A percentile compares a stretch with the other conserved stretches of the same genome.
Conservation (phyloP, 2,113 vertebrate genomes). For the Platichthys stellatus region DNA sequence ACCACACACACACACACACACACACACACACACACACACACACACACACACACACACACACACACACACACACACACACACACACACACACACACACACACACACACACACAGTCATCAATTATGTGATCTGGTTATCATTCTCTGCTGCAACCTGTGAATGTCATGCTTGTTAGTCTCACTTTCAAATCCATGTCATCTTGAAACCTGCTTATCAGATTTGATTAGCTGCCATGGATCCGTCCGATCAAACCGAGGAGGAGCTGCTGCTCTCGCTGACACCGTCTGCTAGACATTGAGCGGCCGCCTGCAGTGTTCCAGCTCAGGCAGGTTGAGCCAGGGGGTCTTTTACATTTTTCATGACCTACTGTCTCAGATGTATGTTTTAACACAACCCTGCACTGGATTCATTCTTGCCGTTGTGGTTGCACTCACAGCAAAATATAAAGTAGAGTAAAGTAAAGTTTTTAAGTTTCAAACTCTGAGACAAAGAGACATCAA, state of each 20-base stretch:
- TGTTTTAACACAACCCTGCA: no score
- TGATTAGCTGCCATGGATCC: conserved; percentile 21
- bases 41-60: conserved; percentile 11
- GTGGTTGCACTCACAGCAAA: background rate
- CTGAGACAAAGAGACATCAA: background rate
- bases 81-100: conserved; percentile 16
- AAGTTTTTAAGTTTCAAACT: background rate
- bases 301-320: background rate
- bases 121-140: conserved; percentile 28
- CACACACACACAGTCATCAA: conserved; percentile 32
- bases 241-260: conserved; percentile 8
- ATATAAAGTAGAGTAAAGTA: no score
- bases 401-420: no score
- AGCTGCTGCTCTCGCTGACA: conserved; percentile 9
- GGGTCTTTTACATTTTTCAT: background rate
- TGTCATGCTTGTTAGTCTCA: conserved; percentile 53
- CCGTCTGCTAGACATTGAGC: background rate
- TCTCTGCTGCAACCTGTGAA: conserved; percentile 38
- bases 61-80: conserved; percentile 17
- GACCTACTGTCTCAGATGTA: no score
- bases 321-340: background rate
- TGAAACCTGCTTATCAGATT: background rate
- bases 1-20: background rate
- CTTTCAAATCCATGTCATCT: conserved; percentile 12
- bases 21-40: conserved; percentile 18